phyloP scores from a whole-genome alignment of 1,140 invertebrate genomes.

The Brachionus rotundiformis region DNA sequence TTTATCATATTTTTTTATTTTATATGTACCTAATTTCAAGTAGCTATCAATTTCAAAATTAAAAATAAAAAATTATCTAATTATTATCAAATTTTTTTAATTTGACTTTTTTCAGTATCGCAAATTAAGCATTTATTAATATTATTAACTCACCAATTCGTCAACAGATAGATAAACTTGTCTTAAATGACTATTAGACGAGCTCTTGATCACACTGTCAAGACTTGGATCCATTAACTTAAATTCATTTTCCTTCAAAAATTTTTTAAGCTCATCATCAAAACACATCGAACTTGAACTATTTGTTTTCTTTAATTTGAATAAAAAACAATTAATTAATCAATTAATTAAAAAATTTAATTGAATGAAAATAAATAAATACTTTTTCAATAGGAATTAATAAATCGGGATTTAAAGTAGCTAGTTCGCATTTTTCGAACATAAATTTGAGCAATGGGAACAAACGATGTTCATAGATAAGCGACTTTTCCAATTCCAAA shows the following conservation, averaged over 20 bases:
- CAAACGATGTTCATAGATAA: conserved; percentile 58
- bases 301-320: conserved; percentile 75
- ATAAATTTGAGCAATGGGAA: conserved; percentile 63
- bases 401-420: conserved; percentile 58
- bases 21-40: conserved; percentile 14
- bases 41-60: conserved; percentile 20
- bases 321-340: conserved; percentile 56
- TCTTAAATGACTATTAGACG: conserved; percentile 71
- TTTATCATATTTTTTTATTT: neutral
- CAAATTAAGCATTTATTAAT: conserved; percentile 11
- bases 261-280: conserved; percentile 20
- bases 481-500: conserved; percentile 35
- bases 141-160: conserved; percentile 72
- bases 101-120: neutral
- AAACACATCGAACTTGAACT: conserved; percentile 75
- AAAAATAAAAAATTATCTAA: too few species aligned
- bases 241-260: conserved; percentile 16
- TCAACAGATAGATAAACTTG: conserved; percentile 80
- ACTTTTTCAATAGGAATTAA: conserved; percentile 57
- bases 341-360: neutral
- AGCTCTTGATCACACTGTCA: neutral
- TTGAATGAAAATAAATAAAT: too few species aligned
- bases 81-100: too few species aligned
- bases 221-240: neutral
- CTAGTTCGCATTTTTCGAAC: conserved; percentile 64